Evolutionary conservation across 1,140 invertebrate species (phyloP).

Genomic region (Hyposmocoma kahamanoa): DNA sequence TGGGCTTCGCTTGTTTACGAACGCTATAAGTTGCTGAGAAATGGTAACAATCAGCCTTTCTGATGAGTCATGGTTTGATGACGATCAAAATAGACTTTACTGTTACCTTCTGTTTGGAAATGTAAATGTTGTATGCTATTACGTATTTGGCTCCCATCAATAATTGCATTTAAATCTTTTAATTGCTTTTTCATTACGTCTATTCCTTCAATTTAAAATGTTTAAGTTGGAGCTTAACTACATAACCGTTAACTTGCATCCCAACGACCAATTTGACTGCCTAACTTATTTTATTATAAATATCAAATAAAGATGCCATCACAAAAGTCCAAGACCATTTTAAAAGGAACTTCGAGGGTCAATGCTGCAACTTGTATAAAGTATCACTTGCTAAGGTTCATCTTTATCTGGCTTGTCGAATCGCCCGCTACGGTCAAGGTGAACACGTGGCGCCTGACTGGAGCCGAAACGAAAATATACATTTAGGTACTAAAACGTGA

Average conservation of each 20-base stretch:
- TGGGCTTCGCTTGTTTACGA: no score
- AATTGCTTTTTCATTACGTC: no score
- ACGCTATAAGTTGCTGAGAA: no score
- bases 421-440: slow-evolving; percentile 52
- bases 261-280: no score
- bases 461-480: slow-evolving; percentile 47
- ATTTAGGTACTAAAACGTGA: slow-evolving; percentile 23
- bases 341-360: slow-evolving; percentile 4
- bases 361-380: no score
- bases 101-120: slow-evolving; percentile 14
- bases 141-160: no score
- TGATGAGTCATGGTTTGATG: slow-evolving; percentile 24
- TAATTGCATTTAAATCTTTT: no score
- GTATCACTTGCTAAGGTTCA: no score
- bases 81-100: slow-evolving; percentile 34
- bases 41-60: no score
- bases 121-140: neutral
- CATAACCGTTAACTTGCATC: no score
- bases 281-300: no score
- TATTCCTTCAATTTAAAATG: neutral
- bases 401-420: slow-evolving; percentile 35
- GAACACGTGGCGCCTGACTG: slow-evolving; percentile 39
- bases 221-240: neutral
- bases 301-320: no score
- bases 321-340: slow-evolving; percentile 13